Conservation (phyloP, 2,113 vertebrate genomes). For the Synchiropus splendidus region DNA sequence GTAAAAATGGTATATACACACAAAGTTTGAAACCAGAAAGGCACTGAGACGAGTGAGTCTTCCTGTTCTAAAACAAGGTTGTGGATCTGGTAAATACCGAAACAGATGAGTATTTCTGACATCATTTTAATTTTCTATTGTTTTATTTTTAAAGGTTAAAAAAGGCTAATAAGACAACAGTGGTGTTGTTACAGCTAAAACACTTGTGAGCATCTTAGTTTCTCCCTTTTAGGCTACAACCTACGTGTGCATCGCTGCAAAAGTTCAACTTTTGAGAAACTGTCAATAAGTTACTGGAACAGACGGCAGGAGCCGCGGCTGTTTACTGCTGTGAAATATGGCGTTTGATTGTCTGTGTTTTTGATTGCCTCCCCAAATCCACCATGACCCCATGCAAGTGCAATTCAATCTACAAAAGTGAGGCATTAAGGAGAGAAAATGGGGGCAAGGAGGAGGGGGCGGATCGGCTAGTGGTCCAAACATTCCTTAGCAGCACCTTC, state of each 20-base stretch:
- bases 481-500: too few relatives aligned
- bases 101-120: conserved; percentile 13
- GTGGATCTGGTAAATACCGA: conserved; percentile 12
- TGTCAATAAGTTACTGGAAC: too few relatives aligned
- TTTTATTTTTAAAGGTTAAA: conserved; percentile 57
- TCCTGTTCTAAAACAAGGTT: conserved; percentile 23
- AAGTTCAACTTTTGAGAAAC: conserved; percentile 13
- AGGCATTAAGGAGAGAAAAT: too few relatives aligned
- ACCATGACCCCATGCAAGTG: too few relatives aligned
- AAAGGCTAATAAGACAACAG: conserved; percentile 66
- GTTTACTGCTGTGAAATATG: too few relatives aligned
- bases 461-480: too few relatives aligned
- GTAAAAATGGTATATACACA: conserved; percentile 54
- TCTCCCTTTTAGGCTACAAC: conserved; percentile 50
- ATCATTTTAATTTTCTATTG: conserved; percentile 22
- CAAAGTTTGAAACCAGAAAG: conserved; percentile 55
- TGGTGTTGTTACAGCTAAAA: conserved; percentile 67
- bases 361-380: too few relatives aligned
- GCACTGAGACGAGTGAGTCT: conserved; percentile 52
- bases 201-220: conserved; percentile 36
- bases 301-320: too few relatives aligned
- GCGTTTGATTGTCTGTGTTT: too few relatives aligned
- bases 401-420: too few relatives aligned
- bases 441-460: too few relatives aligned
- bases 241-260: conserved; percentile 14